These are phyloP conservation scores for Pocillopora grandis DNA, from an alignment of 92 coral and sea anemone genomes.

Conservation along the genomic window DNA sequence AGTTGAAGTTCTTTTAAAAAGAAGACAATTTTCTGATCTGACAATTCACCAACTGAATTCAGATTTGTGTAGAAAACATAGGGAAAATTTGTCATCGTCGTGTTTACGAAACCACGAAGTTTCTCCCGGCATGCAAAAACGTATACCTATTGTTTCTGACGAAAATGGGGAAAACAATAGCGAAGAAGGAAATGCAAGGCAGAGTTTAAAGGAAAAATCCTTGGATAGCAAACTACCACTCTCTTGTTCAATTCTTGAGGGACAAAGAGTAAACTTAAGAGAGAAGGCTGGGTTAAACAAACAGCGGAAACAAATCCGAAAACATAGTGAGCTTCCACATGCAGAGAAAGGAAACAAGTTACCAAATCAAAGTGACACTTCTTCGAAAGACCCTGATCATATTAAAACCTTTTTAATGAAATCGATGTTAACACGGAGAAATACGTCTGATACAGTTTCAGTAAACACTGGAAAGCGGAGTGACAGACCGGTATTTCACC, in stretches of 20 bases:
- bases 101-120: neutral
- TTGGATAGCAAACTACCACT: conserved; percentile 7
- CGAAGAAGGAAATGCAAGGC: neutral
- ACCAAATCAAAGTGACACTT: conserved; percentile 2
- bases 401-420: neutral
- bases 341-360: neutral
- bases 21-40: neutral
- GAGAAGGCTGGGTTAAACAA: neutral
- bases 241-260: conserved; percentile 15
- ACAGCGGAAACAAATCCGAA: conserved; percentile 4
- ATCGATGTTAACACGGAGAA: neutral
- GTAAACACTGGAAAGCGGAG: conserved; percentile 1
- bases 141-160: neutral
- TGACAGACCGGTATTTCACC: conserved; percentile 26
- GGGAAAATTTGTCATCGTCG: neutral
- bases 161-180: neutral
- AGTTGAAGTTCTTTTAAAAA: conserved; percentile 1
- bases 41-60: neutral
- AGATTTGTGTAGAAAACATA: neutral
- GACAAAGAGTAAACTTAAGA: conserved; percentile 21
- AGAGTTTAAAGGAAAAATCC: neutral
- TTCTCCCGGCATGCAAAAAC: neutral
- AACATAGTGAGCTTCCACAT: neutral
- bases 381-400: neutral
- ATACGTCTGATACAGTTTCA: neutral